phyloP scores from a whole-genome alignment of 2,113 vertebrate genomes.

The Bucco capensis region DNA sequence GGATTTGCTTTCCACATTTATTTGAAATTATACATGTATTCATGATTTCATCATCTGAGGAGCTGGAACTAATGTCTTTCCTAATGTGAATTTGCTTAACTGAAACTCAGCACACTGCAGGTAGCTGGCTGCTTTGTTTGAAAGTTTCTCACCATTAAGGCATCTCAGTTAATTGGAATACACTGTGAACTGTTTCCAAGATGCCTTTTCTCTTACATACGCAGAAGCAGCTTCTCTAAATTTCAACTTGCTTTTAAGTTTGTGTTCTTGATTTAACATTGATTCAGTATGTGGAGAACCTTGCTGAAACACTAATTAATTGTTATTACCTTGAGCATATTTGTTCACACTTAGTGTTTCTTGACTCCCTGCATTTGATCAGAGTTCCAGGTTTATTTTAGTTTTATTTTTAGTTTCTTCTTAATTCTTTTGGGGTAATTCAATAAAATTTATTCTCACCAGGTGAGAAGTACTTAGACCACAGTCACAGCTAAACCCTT shows the following conservation, averaged over 20 bases:
- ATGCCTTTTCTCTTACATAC: neutral
- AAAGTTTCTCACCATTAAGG: fast-evolving
- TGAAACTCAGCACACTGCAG: fast-evolving
- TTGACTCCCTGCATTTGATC: neutral
- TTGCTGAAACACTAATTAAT: neutral
- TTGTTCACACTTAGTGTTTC: neutral
- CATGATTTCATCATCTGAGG: neutral
- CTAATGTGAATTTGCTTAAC: neutral
- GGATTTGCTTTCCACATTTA: neutral
- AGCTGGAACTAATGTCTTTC: neutral
- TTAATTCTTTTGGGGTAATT: neutral
- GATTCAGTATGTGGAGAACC: neutral
- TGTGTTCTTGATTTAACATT: neutral
- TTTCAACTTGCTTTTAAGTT: neutral
- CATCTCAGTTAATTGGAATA: neutral
- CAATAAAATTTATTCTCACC: neutral
- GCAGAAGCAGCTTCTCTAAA: neutral
- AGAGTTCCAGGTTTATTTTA: neutral
- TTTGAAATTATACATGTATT: neutral
- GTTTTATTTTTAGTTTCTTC: too few relatives aligned
- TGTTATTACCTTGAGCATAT: neutral
- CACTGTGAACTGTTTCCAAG: neutral
- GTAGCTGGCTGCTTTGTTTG: neutral
- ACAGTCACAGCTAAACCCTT: neutral
- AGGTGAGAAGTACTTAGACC: neutral